phyloP scores from a whole-genome alignment of 2,888 invertebrate species.

The Camponotus fellah region DNA sequence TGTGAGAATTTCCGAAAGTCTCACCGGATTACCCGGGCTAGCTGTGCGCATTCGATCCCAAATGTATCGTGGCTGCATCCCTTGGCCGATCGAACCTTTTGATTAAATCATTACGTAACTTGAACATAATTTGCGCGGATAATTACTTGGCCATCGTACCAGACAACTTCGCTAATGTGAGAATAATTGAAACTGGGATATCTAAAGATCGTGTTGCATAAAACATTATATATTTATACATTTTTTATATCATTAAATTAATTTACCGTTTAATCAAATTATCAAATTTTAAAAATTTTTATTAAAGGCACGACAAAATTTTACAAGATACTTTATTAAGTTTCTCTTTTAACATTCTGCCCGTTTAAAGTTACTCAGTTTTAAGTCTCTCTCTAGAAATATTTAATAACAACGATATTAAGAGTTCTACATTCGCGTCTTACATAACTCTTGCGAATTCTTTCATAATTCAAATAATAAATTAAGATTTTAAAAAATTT shows the following conservation, averaged over 20 bases:
- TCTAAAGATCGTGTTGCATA: not conserved
- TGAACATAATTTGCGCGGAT: conserved; percentile 50
- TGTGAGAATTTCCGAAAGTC: conserved; percentile 67
- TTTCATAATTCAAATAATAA: not conserved
- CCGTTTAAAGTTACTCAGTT: not conserved
- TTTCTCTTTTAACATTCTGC: not conserved
- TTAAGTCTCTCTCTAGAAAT: not conserved
- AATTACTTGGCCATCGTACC: conserved; percentile 7
- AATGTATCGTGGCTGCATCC: conserved; percentile 46
- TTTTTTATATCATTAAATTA: not conserved
- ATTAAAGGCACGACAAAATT: not conserved
- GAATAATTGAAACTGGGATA: conserved; percentile 12
- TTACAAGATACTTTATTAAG: not conserved
- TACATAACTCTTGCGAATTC: not conserved
- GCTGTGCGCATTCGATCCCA: conserved; percentile 26
- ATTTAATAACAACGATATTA: not conserved
- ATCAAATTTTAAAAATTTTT: not conserved
- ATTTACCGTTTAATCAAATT: not conserved
- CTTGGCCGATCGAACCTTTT: conserved; percentile 53
- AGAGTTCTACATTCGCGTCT: not conserved
- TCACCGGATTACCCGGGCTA: conserved; percentile 51
- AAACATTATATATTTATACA: not conserved
- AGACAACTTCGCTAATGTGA: not conserved
- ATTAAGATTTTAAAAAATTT: not conserved
- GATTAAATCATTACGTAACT: conserved; percentile 63